Percentiles rank a stretch among this genome's conserved stretches.
Conservation (phyloP, 2,888 invertebrate genomes). For the Cephus nigrinus region DNA sequence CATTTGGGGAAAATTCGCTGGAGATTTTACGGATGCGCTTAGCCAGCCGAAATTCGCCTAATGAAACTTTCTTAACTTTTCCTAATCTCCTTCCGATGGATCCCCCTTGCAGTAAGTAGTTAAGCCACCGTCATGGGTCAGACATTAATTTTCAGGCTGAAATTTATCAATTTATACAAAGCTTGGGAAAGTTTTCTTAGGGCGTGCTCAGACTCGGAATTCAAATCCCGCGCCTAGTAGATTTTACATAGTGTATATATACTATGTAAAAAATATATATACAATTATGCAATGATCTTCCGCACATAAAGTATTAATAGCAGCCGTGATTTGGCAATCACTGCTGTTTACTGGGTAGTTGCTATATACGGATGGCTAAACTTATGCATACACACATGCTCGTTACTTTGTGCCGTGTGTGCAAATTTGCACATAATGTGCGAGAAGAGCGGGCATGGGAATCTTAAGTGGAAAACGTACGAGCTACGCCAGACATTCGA, state of each 20-base stretch:
- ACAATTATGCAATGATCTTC: slow-evolving; percentile 38
- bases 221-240: too few relatives aligned
- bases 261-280: neutral
- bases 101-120: too few relatives aligned
- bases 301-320: slow-evolving; percentile 53
- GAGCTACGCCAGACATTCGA: neutral
- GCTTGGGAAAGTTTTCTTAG: too few relatives aligned
- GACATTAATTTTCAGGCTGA: too few relatives aligned
- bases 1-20: too few relatives aligned
- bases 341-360: slow-evolving; percentile 60
- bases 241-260: neutral
- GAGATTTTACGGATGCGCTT: too few relatives aligned
- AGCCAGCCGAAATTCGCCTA: too few relatives aligned
- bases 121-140: too few relatives aligned
- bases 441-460: slow-evolving; percentile 30
- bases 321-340: slow-evolving; percentile 60
- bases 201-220: too few relatives aligned
- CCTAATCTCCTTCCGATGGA: too few relatives aligned
- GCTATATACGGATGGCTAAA: slow-evolving; percentile 49
- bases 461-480: slow-evolving; percentile 26
- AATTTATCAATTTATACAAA: too few relatives aligned
- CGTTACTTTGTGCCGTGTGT: slow-evolving; percentile 13
- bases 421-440: slow-evolving; percentile 49
- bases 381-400: slow-evolving; percentile 1
- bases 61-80: too few relatives aligned